These are phyloP conservation scores for Pyxicephalus adspersus DNA, from an alignment of 2,113 vertebrate species.

Conservation along the genomic window DNA sequence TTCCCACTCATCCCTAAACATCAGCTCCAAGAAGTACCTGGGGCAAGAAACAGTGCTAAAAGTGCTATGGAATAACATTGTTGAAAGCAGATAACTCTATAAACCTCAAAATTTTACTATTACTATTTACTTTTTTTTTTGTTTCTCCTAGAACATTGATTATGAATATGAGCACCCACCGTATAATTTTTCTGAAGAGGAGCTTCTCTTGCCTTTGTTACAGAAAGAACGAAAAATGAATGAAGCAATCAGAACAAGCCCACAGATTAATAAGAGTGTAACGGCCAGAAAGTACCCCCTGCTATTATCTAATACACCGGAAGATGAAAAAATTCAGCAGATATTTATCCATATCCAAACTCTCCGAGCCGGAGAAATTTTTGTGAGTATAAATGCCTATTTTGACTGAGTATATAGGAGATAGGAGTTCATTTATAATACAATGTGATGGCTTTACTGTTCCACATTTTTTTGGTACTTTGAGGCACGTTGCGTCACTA, in stretches of 20 bases:
- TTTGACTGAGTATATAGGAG: too few relatives aligned
- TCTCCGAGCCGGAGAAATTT: slow-evolving; percentile 46
- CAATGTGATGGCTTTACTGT: too few relatives aligned
- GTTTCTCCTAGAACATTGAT: slow-evolving; percentile 1
- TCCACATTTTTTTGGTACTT: too few relatives aligned
- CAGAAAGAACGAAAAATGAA: not conserved
- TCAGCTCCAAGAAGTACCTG: too few relatives aligned
- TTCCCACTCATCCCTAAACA: too few relatives aligned
- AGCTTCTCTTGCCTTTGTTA: slow-evolving; percentile 17
- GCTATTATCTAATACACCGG: not conserved
- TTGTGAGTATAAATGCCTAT: slow-evolving; percentile 50
- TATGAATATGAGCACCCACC: not conserved
- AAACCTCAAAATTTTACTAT: too few relatives aligned
- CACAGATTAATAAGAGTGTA: not conserved
- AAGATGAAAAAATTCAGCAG: not conserved
- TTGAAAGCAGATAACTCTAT: too few relatives aligned
- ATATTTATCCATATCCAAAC: slow-evolving; percentile 3
- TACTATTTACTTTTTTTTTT: too few relatives aligned
- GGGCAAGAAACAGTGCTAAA: too few relatives aligned
- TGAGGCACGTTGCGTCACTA: too few relatives aligned
- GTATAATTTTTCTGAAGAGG: slow-evolving; percentile 6
- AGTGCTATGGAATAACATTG: too few relatives aligned
- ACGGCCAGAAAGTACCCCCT: not conserved
- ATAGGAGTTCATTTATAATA: too few relatives aligned
- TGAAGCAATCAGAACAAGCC: slow-evolving; percentile 4